Conservation (phyloP, 1,140 invertebrate species). For the Drosophila orena region DNA sequence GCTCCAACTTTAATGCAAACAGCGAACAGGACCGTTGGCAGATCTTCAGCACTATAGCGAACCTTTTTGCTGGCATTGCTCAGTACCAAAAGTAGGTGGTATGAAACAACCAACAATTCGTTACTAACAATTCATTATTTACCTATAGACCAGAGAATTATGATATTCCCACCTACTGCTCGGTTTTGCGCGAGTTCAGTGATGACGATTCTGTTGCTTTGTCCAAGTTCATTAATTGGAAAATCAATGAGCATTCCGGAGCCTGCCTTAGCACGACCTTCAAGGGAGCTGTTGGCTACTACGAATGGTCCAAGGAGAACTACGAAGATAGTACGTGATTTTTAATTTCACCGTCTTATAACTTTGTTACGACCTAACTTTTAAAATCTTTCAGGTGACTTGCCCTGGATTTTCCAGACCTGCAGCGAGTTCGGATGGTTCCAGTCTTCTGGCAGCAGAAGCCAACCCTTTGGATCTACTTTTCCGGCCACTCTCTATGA, state of each 20-base stretch:
- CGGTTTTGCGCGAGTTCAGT: slow-evolving; percentile 48
- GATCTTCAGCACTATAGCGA: slow-evolving; percentile 74
- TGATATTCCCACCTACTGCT: slow-evolving; percentile 47
- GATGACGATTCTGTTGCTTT: slow-evolving; percentile 67
- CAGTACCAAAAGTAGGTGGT: slow-evolving; percentile 70
- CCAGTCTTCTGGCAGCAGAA: slow-evolving; percentile 87
- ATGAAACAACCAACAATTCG: neutral
- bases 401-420: slow-evolving; percentile 89
- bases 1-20: slow-evolving; percentile 58
- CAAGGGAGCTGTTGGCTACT: slow-evolving; percentile 54
- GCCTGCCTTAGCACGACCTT: slow-evolving; percentile 56
- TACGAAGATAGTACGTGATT: slow-evolving; percentile 54
- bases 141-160: slow-evolving; percentile 46
- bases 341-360: neutral
- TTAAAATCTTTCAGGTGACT: slow-evolving; percentile 21
- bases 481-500: slow-evolving; percentile 87
- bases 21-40: slow-evolving; percentile 71
- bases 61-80: slow-evolving; percentile 73
- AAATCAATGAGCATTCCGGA: slow-evolving; percentile 19
- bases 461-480: slow-evolving; percentile 88
- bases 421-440: slow-evolving; percentile 91
- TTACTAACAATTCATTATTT: neutral
- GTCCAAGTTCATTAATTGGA: slow-evolving; percentile 55
- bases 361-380: neutral
- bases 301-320: slow-evolving; percentile 58